A percentile compares a stretch with the other conserved stretches of the same genome.
Evolutionary conservation across 2,113 vertebrate genomes (phyloP).

Genomic region (Numida meleagris): DNA sequence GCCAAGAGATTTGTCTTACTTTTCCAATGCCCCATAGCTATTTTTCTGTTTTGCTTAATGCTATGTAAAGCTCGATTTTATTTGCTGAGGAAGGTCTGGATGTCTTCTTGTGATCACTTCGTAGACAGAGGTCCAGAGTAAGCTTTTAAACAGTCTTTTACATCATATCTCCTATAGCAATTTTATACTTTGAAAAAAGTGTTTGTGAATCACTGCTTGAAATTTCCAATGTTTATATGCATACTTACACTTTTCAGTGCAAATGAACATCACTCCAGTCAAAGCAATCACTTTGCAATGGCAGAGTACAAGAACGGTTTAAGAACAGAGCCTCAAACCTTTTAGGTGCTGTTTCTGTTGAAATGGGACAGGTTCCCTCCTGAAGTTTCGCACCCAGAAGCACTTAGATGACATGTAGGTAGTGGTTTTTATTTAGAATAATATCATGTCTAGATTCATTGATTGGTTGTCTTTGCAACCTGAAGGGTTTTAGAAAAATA

Average conservation of each 20-base stretch:
- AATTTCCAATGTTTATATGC: background rate
- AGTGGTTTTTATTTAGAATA: background rate
- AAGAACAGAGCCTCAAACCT: background rate
- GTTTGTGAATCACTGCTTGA: background rate
- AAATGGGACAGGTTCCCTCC: background rate
- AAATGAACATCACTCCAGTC: background rate
- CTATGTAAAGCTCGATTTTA: background rate
- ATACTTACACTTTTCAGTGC: slow-evolving; percentile 5
- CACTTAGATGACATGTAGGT: background rate
- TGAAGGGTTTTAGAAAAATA: background rate
- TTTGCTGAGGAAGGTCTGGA: background rate
- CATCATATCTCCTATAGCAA: background rate
- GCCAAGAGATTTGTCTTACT: background rate
- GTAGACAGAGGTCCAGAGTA: background rate
- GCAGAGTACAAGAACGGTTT: background rate
- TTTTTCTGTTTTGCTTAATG: background rate
- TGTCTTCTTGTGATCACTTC: background rate
- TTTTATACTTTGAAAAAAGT: background rate
- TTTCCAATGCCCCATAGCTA: background rate
- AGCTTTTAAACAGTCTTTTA: slow-evolving; percentile 13
- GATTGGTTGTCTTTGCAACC: background rate
- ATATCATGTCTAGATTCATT: background rate
- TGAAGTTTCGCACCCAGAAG: background rate
- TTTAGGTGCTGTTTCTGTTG: background rate
- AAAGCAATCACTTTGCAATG: background rate